Conservation (phyloP, 2,888 invertebrate genomes). For the Caradrina clavipalpis region DNA sequence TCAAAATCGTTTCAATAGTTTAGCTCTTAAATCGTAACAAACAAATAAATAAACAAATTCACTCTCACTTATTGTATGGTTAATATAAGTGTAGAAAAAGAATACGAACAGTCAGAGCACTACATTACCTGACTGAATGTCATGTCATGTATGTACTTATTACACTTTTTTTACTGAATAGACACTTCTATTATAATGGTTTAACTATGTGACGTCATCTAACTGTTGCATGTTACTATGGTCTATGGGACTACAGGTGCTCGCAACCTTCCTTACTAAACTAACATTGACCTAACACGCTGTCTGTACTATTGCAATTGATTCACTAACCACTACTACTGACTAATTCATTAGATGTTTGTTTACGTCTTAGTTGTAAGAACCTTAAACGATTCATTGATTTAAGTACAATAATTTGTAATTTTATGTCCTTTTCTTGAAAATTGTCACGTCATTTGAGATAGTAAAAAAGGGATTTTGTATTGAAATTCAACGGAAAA, state of each 20-base stretch:
- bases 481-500: background rate
- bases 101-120: background rate
- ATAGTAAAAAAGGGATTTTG: background rate
- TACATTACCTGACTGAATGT: background rate
- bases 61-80: too few relatives aligned
- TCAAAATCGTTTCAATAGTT: too few relatives aligned
- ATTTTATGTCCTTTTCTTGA: slow-evolving; percentile 2
- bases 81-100: too few relatives aligned
- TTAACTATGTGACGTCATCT: slow-evolving; percentile 33
- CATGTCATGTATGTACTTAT: too few relatives aligned
- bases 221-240: background rate
- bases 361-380: slow-evolving; percentile 41
- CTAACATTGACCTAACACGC: slow-evolving; percentile 18
- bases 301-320: slow-evolving; percentile 11
- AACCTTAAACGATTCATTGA: slow-evolving; percentile 28
- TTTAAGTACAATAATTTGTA: slow-evolving; percentile 8
- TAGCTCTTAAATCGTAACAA: too few relatives aligned
- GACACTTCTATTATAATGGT: background rate
- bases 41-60: too few relatives aligned
- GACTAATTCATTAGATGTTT: slow-evolving; percentile 13
- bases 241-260: slow-evolving; percentile 19
- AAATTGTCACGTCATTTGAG: background rate
- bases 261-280: slow-evolving; percentile 25
- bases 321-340: slow-evolving; percentile 35
- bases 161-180: background rate